Evolutionary conservation across 2,888 invertebrate genomes (phyloP).

Genomic region (Pantelozetes paolii): DNA sequence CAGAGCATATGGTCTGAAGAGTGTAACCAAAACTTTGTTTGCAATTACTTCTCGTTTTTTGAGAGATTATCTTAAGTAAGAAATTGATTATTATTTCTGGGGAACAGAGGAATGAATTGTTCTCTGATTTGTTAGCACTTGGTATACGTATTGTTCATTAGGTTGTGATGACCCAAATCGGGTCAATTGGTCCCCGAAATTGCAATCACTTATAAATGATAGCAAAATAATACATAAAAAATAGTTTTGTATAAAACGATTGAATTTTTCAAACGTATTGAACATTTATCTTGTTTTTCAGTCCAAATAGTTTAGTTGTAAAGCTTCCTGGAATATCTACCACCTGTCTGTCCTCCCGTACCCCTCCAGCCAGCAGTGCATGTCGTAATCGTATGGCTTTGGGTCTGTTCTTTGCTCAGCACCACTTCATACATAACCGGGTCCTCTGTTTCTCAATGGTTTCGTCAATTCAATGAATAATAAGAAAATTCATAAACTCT

Average conservation of each 20-base stretch:
- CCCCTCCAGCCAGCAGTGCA: slow-evolving; percentile 1
- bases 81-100: slow-evolving; percentile 9
- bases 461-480: slow-evolving; percentile 18
- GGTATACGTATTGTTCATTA: background rate
- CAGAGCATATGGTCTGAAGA: slow-evolving; percentile 19
- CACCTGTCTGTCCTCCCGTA: slow-evolving; percentile 17
- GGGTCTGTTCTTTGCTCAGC: background rate
- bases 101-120: background rate
- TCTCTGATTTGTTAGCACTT: background rate
- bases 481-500: background rate
- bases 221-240: background rate
- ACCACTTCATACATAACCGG: background rate
- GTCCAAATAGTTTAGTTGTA: background rate
- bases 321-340: slow-evolving; percentile 33
- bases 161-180: slow-evolving; percentile 16
- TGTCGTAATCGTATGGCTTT: slow-evolving; percentile 26
- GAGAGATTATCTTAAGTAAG: slow-evolving; percentile 21
- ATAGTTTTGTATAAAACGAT: background rate
- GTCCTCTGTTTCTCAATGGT: background rate
- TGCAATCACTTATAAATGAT: slow-evolving; percentile 5
- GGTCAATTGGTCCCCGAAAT: slow-evolving; percentile 24
- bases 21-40: background rate
- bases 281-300: slow-evolving; percentile 2
- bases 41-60: slow-evolving; percentile 15
- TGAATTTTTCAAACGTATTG: slow-evolving; percentile 12